Evolutionary conservation across 2,113 vertebrate species (phyloP), one percentile per base, ranked within the genome.

Genomic region (Leptodactylus fuscus): DNA sequence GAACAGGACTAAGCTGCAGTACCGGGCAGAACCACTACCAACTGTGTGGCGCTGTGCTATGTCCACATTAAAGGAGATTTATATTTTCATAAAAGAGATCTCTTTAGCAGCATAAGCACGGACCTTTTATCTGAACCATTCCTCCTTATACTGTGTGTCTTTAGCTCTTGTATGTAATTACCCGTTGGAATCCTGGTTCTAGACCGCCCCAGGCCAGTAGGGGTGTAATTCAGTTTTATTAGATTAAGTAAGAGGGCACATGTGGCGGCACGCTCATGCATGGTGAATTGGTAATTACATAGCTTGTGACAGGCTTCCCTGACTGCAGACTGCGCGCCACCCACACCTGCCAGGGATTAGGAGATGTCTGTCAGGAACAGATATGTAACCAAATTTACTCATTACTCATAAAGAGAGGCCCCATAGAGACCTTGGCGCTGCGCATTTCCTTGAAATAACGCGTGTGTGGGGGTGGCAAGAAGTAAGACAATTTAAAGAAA

Each of bases 231-330:
- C 22, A 24, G 34, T 15, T 80, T 62, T 80, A 80, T 80, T 55
- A 62, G 34, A 80, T 79, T 80, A 80, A 62, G 77, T 62, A 80
- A 79, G 13, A 41, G 36, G 77, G 77, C 77, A 80, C 77, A 80
- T 80, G 77, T 80, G 34, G 13, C 36, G 36, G 77, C 77, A 80
- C 38, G 77, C n/a, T 80, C 5, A 44, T 44, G 53, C 36, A 58
- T 44, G 53, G 36, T 44, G 29, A 60, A 44, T 80, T 6, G 0
- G 55, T 80, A 62, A 80, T 80, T 80, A 60, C 48, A 34, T 20
- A 8, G 53, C 34, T 6, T 9, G 11, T 11, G 51, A 24, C 27
- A 29, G 7, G 44, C 73, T 76, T 12, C 18, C 75, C 75, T 53
- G 48, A 77, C 53, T 60, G 77, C 77, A 60, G 53, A 80, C 77